These are phyloP conservation scores for Cataglyphis albicans DNA, from an alignment of 2,888 invertebrate genomes.

Conservation along the genomic window DNA sequence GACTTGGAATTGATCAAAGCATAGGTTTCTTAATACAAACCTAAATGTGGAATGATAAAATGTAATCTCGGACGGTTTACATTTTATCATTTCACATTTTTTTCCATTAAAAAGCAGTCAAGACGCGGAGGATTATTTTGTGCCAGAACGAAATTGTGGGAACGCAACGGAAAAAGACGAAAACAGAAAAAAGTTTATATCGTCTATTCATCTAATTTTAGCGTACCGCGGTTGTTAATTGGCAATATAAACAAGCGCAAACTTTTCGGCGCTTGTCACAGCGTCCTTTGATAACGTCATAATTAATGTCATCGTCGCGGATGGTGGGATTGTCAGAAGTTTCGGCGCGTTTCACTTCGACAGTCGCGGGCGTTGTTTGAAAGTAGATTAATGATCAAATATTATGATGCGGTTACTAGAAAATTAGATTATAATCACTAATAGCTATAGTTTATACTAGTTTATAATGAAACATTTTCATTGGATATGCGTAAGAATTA, in stretches of 20 bases:
- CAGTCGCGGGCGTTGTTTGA: constrained; percentile 37
- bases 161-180: constrained; percentile 27
- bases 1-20: constrained; percentile 9
- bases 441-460: background rate
- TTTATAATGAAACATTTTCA: background rate
- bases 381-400: constrained; percentile 56
- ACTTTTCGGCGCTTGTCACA: constrained; percentile 61
- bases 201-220: constrained; percentile 24
- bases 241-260: constrained; percentile 61
- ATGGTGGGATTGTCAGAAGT: constrained; percentile 56
- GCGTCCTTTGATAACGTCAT: constrained; percentile 62
- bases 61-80: background rate
- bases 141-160: constrained; percentile 15
- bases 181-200: constrained; percentile 28
- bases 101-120: constrained; percentile 26
- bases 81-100: constrained; percentile 41
- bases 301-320: constrained; percentile 63
- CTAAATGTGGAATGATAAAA: background rate
- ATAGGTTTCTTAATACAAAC: background rate
- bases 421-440: constrained; percentile 19
- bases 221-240: constrained; percentile 41
- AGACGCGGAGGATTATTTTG: constrained; percentile 34
- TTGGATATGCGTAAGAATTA: background rate
- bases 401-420: constrained; percentile 32
- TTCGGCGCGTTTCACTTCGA: constrained; percentile 63